Conservation (phyloP, 2,888 invertebrate genomes). For the Microdon myrmicae region DNA sequence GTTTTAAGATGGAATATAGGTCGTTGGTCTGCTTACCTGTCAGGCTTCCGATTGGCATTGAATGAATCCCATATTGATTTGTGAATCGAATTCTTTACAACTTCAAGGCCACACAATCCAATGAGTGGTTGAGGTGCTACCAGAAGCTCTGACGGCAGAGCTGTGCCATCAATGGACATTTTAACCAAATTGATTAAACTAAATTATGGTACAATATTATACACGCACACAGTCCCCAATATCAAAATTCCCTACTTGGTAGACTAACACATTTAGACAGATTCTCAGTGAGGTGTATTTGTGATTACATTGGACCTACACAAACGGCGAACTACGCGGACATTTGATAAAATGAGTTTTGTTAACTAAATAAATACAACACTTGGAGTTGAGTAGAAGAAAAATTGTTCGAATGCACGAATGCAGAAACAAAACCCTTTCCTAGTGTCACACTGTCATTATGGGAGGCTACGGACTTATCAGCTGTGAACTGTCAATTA, state of each 20-base stretch:
- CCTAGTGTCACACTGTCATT: no score
- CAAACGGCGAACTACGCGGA: no score
- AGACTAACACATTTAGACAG: conserved; percentile 31
- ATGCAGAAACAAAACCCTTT: no score
- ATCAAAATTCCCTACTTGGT: conserved; percentile 11
- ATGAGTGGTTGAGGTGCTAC: conserved; percentile 87
- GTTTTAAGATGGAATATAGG: no score
- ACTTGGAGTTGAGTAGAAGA: no score
- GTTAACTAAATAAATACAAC: no score
- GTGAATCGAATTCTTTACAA: conserved; percentile 85
- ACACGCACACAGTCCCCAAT: conserved; percentile 25
- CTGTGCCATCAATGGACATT: conserved; percentile 73
- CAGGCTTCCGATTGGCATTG: conserved; percentile 81
- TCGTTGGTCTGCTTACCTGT: conserved; percentile 69
- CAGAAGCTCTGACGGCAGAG: conserved; percentile 85
- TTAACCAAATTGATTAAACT: conserved; percentile 20
- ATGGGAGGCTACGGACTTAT: no score
- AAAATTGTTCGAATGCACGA: no score
- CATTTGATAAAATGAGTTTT: no score
- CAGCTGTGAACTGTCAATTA: no score
- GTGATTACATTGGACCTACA: no score
- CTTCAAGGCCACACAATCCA: conserved; percentile 88
- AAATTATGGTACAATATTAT: conserved; percentile 26
- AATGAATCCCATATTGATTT: conserved; percentile 95
- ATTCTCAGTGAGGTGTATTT: no score